Base-by-base conservation (phyloP, 2,113 vertebrate species). In the Oreochromis aureus region DNA sequence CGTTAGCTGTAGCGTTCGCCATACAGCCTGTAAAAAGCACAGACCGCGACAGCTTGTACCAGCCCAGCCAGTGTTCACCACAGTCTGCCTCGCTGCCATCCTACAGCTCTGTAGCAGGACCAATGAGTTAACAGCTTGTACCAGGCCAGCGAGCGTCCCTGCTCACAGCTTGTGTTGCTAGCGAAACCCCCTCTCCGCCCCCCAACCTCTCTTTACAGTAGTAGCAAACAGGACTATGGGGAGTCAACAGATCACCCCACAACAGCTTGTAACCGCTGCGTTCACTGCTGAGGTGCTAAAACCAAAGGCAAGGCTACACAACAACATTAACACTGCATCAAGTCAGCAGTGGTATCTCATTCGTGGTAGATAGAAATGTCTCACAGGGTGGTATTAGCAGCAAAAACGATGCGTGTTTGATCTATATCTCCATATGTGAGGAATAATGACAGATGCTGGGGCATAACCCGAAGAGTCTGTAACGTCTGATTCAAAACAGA, bases 261-360 rank as follows among this genome's bases (percentile, higher is more conserved):
- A 93, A 94, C 92, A 94, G 92, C 94, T 94, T 93, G 92, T 88
- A 93, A 85, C 88, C 55, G 27, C 89, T 56, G 91, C 10, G 90
- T 83, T 93, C 81, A 84, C 93, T 79, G 88, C 93, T 89, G 92
- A 95, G 94, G 92, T 91, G 94, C 93, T 94, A 92, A 94, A 92
- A 93, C 92, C 85, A 63, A 92, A 94, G 90, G 73, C 86, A 89
- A 81, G 91, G 86, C 87, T 82, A 24, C 85, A 87, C 32, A 51
- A 86, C 87, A 85, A 90, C 86, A 91, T 90, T 82, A 89, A 86
- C 83, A 59, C 81, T 48, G 85, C 87, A 90, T 90, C 89, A 80
- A 46, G 89, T 86, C 91, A 81, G 78, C 86, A 78, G 80, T 22
- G 56, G 53, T 55, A 76, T 76, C 63, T 91, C 84, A 84, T 78